These are phyloP conservation scores for Melanostigma gelatinosum DNA, from an alignment of 2,113 vertebrate genomes.

Conservation along the genomic window DNA sequence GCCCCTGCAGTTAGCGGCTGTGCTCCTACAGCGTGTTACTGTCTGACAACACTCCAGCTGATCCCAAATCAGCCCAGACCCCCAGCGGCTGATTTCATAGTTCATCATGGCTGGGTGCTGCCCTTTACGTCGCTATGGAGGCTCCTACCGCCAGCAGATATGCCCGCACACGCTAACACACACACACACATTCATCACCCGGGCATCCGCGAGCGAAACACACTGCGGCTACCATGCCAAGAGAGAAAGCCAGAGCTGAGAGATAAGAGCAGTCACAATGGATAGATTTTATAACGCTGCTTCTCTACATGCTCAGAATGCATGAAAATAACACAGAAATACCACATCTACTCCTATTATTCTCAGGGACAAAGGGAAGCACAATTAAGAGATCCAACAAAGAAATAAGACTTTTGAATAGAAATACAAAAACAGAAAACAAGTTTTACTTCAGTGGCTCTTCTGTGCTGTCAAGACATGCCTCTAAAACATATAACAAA, in stretches of 20 bases:
- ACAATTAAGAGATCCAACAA: slow-evolving; percentile 31
- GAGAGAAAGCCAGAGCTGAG: slow-evolving; percentile 38
- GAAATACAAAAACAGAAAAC: slow-evolving; percentile 27
- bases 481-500: not conserved
- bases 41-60: slow-evolving; percentile 61
- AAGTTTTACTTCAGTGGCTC: not conserved
- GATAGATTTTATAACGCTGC: slow-evolving; percentile 67
- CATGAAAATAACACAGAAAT: slow-evolving; percentile 62
- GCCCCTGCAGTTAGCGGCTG: slow-evolving; percentile 1
- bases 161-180: slow-evolving; percentile 61
- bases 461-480: not conserved
- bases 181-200: slow-evolving; percentile 45
- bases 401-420: slow-evolving; percentile 26
- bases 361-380: slow-evolving; percentile 51
- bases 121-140: slow-evolving; percentile 72
- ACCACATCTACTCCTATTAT: slow-evolving; percentile 59
- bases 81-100: slow-evolving; percentile 64
- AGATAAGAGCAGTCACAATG: slow-evolving; percentile 62
- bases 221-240: slow-evolving; percentile 24
- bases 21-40: slow-evolving; percentile 27
- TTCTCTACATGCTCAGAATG: slow-evolving; percentile 50
- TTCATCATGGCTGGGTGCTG: slow-evolving; percentile 62
- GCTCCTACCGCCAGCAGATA: slow-evolving; percentile 58
- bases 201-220: slow-evolving; percentile 43
- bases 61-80: slow-evolving; percentile 59